A percentile compares a stretch with the other conserved stretches of the same genome.
Conservation (phyloP, 2,888 invertebrate genomes). For the Limnephilus auricula region DNA sequence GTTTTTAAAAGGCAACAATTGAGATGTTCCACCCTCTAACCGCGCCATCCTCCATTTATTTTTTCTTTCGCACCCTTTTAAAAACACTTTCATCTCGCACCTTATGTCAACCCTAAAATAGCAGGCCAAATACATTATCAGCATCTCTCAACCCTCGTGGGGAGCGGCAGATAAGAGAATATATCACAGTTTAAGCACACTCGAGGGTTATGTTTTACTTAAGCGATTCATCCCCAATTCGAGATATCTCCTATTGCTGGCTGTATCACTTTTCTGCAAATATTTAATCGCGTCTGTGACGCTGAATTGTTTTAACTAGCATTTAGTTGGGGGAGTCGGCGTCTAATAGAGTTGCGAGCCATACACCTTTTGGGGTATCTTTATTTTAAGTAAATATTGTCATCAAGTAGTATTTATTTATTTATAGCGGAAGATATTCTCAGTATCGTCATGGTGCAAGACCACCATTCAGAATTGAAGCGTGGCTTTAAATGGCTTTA, state of each 20-base stretch:
- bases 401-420: too few relatives aligned
- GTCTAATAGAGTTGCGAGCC: too few relatives aligned
- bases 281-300: conserved; percentile 2
- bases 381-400: too few relatives aligned
- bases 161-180: conserved; percentile 55
- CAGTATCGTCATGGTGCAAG: too few relatives aligned
- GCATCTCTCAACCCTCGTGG: conserved; percentile 50
- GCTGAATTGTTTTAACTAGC: background rate
- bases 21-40: too few relatives aligned
- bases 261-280: conserved; percentile 35
- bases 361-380: too few relatives aligned
- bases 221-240: conserved; percentile 52
- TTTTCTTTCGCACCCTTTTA: conserved; percentile 44
- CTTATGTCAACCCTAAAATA: conserved; percentile 56
- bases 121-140: conserved; percentile 58
- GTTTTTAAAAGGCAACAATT: too few relatives aligned
- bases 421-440: too few relatives aligned
- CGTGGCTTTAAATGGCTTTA: too few relatives aligned
- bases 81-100: conserved; percentile 51
- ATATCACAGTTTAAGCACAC: conserved; percentile 55
- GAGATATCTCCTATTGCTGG: conserved; percentile 17
- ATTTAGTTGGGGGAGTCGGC: background rate
- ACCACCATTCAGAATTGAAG: too few relatives aligned
- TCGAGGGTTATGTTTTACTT: conserved; percentile 53
- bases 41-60: background rate